Conservation (phyloP, 2,113 vertebrate species). For the Odocoileus hemionus region DNA sequence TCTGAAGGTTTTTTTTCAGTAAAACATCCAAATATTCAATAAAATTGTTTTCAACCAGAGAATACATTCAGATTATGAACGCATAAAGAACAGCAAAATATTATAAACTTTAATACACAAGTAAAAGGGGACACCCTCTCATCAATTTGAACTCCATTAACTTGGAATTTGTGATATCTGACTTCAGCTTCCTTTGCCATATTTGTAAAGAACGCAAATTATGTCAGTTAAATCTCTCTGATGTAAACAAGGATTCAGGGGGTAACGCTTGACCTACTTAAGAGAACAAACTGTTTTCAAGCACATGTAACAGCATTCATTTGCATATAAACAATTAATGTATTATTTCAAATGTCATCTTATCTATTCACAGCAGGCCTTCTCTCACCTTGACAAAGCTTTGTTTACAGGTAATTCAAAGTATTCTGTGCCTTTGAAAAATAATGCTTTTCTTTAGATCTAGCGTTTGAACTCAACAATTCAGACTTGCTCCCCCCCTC, state of each 20-base stretch:
- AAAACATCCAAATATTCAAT: conserved; percentile 22
- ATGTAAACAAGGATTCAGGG: conserved; percentile 57
- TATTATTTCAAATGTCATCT: conserved; percentile 50
- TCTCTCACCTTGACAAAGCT: not conserved
- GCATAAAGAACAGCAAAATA: not conserved
- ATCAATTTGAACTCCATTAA: not conserved
- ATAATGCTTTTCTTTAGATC: not conserved
- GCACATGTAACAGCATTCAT: conserved; percentile 53
- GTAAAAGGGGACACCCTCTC: not conserved
- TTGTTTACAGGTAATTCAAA: conserved; percentile 10
- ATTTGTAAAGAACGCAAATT: conserved; percentile 40
- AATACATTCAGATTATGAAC: conserved; percentile 9
- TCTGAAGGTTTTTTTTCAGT: not conserved
- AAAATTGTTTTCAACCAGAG: not conserved
- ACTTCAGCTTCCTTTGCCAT: not conserved
- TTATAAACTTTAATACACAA: not conserved
- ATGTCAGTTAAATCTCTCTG: conserved; percentile 34
- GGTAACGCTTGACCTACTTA: conserved; percentile 50
- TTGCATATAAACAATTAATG: conserved; percentile 62
- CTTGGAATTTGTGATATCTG: not conserved
- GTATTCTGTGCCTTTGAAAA: not conserved
- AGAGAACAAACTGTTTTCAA: conserved; percentile 61
- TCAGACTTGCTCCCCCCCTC: not conserved
- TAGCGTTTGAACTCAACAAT: not conserved
- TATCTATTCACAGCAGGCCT: not conserved